Percentiles rank a stretch among this genome's conserved stretches.
Conservation (phyloP, 2,113 vertebrate genomes). For the Cricetomys ansorgei region DNA sequence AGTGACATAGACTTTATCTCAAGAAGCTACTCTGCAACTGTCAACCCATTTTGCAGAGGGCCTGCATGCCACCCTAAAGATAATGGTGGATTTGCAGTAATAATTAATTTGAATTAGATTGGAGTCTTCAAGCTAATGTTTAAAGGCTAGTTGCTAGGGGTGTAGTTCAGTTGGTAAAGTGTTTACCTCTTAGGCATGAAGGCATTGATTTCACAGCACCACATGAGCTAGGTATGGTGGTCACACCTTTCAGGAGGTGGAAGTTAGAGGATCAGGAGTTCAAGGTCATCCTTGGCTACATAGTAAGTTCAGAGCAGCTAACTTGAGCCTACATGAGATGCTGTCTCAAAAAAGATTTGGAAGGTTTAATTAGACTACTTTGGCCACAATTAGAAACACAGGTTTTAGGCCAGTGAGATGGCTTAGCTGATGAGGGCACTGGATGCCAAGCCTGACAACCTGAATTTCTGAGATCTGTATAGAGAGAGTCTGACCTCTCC, state of each 20-base stretch:
- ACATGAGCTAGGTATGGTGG: background rate
- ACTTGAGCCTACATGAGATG: background rate
- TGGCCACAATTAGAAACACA: background rate
- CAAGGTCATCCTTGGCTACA: background rate
- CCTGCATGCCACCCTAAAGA: background rate
- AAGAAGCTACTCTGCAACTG: background rate
- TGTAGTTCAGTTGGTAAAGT: background rate
- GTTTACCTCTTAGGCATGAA: background rate
- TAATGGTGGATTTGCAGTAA: conserved; percentile 4
- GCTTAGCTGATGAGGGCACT: background rate
- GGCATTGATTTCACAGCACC: background rate
- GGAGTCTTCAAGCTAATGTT: background rate
- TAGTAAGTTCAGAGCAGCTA: background rate
- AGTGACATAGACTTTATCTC: background rate
- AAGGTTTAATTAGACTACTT: background rate
- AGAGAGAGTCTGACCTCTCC: background rate
- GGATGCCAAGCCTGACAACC: background rate
- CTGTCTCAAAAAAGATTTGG: background rate
- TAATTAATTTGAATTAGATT: background rate
- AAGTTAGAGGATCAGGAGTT: background rate
- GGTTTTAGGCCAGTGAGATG: background rate
- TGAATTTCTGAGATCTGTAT: background rate
- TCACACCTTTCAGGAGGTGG: background rate
- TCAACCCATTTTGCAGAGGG: background rate
- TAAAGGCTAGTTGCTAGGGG: background rate